phyloP scores from a whole-genome alignment of 2,888 invertebrate species.

The Platerodrilus igneus region DNA sequence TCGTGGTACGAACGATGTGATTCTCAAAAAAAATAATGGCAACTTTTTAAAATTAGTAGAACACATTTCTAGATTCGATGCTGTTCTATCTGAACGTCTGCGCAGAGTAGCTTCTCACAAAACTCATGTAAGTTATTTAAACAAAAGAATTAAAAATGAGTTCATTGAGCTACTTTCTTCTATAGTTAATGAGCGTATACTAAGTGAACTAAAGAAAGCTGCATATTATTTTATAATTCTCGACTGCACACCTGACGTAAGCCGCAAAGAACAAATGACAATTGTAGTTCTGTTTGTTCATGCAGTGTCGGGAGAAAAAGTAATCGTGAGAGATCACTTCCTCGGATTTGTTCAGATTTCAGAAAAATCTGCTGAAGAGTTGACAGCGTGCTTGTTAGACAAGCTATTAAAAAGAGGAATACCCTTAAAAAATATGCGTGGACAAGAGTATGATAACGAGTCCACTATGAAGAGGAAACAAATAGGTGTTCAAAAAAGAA shows the following conservation, averaged over 20 bases:
- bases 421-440: too few species aligned
- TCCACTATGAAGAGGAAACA: too few species aligned
- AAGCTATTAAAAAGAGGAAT: too few species aligned
- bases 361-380: too few species aligned
- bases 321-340: too few species aligned
- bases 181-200: neutral
- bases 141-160: conserved; percentile 2
- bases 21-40: neutral
- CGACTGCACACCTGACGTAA: conserved; percentile 6
- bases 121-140: neutral
- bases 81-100: conserved; percentile 2
- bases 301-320: neutral
- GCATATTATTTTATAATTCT: conserved; percentile 6
- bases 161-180: neutral
- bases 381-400: too few species aligned
- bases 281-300: conserved; percentile 1
- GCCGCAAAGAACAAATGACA: conserved; percentile 2
- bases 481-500: too few species aligned
- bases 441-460: too few species aligned
- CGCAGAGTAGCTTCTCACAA: neutral
- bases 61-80: neutral
- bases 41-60: conserved; percentile 1
- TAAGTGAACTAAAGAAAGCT: neutral
- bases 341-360: too few species aligned
- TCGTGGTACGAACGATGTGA: neutral